Base-by-base conservation (phyloP, 2,797 vertebrate genomes). In the Tinamus major region DNA sequence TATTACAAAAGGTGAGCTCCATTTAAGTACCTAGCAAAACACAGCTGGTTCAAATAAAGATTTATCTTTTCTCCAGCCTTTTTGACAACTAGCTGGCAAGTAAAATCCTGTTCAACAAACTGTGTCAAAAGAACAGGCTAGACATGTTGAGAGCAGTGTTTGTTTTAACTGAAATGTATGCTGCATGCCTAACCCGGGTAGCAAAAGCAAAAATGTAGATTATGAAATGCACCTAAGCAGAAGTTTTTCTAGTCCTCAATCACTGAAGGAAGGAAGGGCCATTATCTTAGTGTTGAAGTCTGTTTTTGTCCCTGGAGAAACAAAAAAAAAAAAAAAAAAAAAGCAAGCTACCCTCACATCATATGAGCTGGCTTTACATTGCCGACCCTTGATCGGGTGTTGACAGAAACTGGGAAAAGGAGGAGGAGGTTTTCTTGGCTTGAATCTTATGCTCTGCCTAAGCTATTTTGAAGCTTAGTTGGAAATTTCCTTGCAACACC, bases 401-500 rank as follows among this genome's bases (percentile, higher is more conserved):
- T 96, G 93, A 90, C 90, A 94, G 92, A 86, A 87, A 58, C 74
- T 77, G 69, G 85, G 84, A 92, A 70, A 83, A 88, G 74, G 46
- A 94, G 89, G 65, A 77, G 51, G 29, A 29, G 64, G 44, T 5
- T 93, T 90, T 91, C 79, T 95, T 90, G 82, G 80, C 72, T 90
- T 91, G 56, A 92, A 48, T 87, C 69, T 59, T 53, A 64, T 6
- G 31, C 74, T 76, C 78, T 81, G 71, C 59, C 69, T 86, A 91
- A 79, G 75, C 35, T 92, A 70, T 93, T 96, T 94, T 91, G 93
- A 93, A 94, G 91, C 65, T 44, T 87, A 93, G 89, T 63, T 93
- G 77, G 79, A 95, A 90, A 89, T 85, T 89, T 94, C 87, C 79
- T 94, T 94, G 84, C 10, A 24, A 76, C 46, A 78, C 81, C 49